Evolutionary conservation across 2,113 vertebrate genomes (phyloP), one percentile per base, ranked within the genome.

Genomic region (Lepisosteus oculatus): DNA sequence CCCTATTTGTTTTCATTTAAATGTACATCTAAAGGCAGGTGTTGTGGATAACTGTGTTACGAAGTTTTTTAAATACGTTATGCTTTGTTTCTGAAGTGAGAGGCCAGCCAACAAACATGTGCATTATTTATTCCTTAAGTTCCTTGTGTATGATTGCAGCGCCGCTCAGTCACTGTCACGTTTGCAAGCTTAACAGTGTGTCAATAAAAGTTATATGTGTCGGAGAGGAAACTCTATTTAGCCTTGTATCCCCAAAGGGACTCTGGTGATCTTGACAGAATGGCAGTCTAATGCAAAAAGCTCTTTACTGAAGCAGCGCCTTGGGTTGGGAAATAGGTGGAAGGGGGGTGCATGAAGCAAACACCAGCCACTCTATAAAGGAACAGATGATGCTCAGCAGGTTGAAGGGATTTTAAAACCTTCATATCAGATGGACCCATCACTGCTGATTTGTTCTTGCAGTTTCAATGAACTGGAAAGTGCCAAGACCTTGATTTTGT

Each of bases 51-150:
- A 76, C 76, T 74, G 70, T 54, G 66, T 74, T 72, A 17, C 51
- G 75, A 75, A 66, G 73, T 72, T 78, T 77, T 80, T 78, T 80
- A 75, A 78, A 65, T 64, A 54, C 67, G 74, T 76, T 74, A 51
- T 74, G 73, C 69, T 68, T 54, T 55, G 44, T 72, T 54, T 44
- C 12, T 65, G 42, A 13, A 11, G 44, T 63, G 69, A 73, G 73
- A 75, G 73, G 45, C 68, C 73, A 65, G 72, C 67, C 69, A 73
- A 71, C 68, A 59, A 68, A 12, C 67, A 70, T 56, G 55, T 79
- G 71, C 76, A 78, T 79, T 82, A 78, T 78, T 81, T 61, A 80
- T 54, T 6, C 55, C 14, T 8, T 57, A 55, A 15, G 29, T 44
- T 69, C 55, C 42, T 42, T 44, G 55, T 45, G 55, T 15, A 29